Evolutionary conservation across 2,113 vertebrate genomes (phyloP), one percentile per base, ranked within the genome.

Genomic region (Rhodinocichla rosea): DNA sequence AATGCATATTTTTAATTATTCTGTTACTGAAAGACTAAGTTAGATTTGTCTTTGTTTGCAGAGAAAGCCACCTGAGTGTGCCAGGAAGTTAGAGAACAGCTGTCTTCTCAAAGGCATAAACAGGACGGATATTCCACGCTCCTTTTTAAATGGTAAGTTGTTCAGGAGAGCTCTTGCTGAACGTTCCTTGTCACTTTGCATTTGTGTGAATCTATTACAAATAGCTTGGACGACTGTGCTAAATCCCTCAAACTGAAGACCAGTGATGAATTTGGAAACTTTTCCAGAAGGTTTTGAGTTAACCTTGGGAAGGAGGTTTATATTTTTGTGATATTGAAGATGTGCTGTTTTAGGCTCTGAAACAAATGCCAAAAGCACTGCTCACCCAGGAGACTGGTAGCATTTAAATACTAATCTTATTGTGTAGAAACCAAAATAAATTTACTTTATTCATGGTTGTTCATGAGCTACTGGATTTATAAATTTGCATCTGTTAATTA

Each of bases 401-500:
- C 7, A 10, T 88, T 92, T 89, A 75, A 81, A 83, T 44, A 47
- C 16, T 80, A 63, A 93, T 74, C 45, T 88, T 83, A 42, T 24
- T 95, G 42, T 89, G 56, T 67, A 44, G 71, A 59, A 94, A 70
- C 6, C 2, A 2, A 89, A 92, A 77, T 74, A 86, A 76, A 83
- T 77, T 69, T 85, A 60, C 63, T 90, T 87, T 69, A 56, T 69
- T 95, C 2, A 1, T 90, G 63, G 79, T 39, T 81, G 30, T 93
- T 92, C 55, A 12, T 67, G 84, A 81, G 62, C 57, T 55, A 53
- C 0, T 39, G 27, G 79, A 75, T 92, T 96, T 94, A 35, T 50
- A 87, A 78, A 93, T 89, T 94, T 94, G 83, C 83, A 92, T 93
- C 83, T 90, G 68, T 93, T 95, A 97, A 90, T 90, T 94, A 89